Conservation (phyloP, 2,888 invertebrate genomes). For the Tachina grossa region DNA sequence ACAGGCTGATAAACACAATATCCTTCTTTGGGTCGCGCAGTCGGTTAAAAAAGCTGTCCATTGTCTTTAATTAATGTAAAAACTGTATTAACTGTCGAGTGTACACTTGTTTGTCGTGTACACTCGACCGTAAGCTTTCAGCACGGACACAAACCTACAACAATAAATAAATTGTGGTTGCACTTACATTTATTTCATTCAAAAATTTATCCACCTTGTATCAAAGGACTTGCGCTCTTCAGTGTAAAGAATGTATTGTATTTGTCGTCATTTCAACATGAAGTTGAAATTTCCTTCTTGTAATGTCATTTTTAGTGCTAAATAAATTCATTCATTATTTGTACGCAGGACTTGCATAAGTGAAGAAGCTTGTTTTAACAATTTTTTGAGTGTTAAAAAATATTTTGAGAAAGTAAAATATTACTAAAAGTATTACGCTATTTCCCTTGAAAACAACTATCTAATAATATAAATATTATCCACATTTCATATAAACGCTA, state of each 20-base stretch:
- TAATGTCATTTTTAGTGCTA: slow-evolving; percentile 52
- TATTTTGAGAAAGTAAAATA: slow-evolving; percentile 2
- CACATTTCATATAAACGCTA: slow-evolving; percentile 6
- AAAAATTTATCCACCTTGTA: not conserved
- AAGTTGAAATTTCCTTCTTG: not conserved
- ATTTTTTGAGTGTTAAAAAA: slow-evolving; percentile 52
- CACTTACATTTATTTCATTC: not conserved
- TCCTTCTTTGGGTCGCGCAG: no score
- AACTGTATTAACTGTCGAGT: not conserved
- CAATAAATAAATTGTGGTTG: not conserved
- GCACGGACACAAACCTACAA: slow-evolving; percentile 20
- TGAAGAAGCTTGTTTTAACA: slow-evolving; percentile 37
- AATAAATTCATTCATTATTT: slow-evolving; percentile 68
- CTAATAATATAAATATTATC: not conserved
- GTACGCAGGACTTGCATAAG: slow-evolving; percentile 66
- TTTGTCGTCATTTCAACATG: slow-evolving; percentile 33
- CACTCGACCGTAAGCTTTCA: no score
- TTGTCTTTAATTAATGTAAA: no score
- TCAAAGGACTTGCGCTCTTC: slow-evolving; percentile 49
- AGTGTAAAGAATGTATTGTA: not conserved
- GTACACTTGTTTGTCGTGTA: no score
- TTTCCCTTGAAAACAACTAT: not conserved
- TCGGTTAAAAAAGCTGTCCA: no score
- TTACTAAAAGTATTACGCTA: slow-evolving; percentile 7
- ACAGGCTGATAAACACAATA: no score